These are phyloP conservation scores for Thymelicus acteon DNA, from an alignment of 2,888 invertebrate genomes.

Conservation along the genomic window DNA sequence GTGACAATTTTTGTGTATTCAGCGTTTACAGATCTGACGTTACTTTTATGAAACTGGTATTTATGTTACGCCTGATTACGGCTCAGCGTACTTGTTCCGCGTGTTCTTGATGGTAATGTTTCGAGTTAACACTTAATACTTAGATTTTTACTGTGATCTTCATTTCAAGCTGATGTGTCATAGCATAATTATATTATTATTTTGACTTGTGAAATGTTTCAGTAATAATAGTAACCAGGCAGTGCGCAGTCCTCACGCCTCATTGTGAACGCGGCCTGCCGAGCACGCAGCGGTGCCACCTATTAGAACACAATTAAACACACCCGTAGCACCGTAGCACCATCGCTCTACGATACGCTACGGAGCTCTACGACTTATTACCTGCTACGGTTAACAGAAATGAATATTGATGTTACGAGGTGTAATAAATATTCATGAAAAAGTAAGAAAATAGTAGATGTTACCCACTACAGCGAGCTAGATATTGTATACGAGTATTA, in stretches of 20 bases:
- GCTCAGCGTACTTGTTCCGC: neutral
- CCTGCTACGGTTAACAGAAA: slow-evolving; percentile 7
- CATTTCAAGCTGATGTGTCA: too few species aligned
- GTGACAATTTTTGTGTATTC: slow-evolving; percentile 8
- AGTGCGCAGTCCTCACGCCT: too few species aligned
- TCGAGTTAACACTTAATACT: too few species aligned
- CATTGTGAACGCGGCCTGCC: too few species aligned
- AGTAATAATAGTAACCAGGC: neutral
- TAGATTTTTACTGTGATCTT: too few species aligned
- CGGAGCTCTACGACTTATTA: slow-evolving; percentile 9
- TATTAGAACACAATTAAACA: neutral
- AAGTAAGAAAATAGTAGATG: neutral
- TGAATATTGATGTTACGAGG: slow-evolving; percentile 5
- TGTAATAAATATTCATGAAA: slow-evolving; percentile 7
- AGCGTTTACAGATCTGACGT: neutral
- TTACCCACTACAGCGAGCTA: neutral
- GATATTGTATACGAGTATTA: neutral
- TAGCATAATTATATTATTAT: too few species aligned
- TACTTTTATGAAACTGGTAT: slow-evolving; percentile 10
- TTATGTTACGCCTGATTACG: neutral
- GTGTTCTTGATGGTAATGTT: neutral
- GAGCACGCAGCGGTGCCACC: too few species aligned
- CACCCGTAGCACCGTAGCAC: neutral
- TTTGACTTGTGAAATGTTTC: too few species aligned
- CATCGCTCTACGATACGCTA: neutral